Evolutionary conservation across 2,113 vertebrate genomes (phyloP).

Genomic region (Steatornis caripensis): DNA sequence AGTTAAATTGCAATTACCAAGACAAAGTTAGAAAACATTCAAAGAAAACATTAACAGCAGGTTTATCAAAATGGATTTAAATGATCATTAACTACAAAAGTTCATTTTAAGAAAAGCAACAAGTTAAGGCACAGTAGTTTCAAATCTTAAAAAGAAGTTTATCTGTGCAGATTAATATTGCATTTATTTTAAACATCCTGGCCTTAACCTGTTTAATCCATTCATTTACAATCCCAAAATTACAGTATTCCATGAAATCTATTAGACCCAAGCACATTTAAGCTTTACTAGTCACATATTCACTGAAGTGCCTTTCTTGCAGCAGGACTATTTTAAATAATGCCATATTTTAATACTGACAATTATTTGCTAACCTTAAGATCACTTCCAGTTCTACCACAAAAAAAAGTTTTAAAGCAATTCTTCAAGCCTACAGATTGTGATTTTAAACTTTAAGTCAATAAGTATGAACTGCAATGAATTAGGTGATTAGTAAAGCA

Average conservation of each 20-base stretch:
- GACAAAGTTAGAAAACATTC: slow-evolving; percentile 93
- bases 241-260: slow-evolving; percentile 78
- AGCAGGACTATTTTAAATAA: slow-evolving; percentile 79
- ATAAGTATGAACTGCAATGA: slow-evolving; percentile 83
- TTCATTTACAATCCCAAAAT: slow-evolving; percentile 75
- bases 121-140: slow-evolving; percentile 93
- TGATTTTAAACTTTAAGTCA: slow-evolving; percentile 78
- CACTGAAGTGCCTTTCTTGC: slow-evolving; percentile 81
- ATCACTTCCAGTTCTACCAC: slow-evolving; percentile 79
- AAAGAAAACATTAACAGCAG: slow-evolving; percentile 82
- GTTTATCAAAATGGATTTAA: slow-evolving; percentile 91
- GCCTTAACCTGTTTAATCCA: slow-evolving; percentile 78
- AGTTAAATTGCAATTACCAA: slow-evolving; percentile 98
- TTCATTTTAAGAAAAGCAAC: slow-evolving; percentile 77
- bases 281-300: slow-evolving; percentile 91
- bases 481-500: slow-evolving; percentile 95
- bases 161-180: slow-evolving; percentile 81
- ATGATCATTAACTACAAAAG: slow-evolving; percentile 81
- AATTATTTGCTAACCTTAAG: slow-evolving; percentile 77
- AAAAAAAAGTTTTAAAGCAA: slow-evolving; percentile 80
- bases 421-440: slow-evolving; percentile 78
- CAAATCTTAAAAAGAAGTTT: slow-evolving; percentile 72
- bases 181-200: slow-evolving; percentile 77
- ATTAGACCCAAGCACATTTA: slow-evolving; percentile 72
- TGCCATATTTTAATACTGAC: slow-evolving; percentile 82